Conservation (phyloP, 2,113 vertebrate genomes). For the Rhadina sibilatrix region DNA sequence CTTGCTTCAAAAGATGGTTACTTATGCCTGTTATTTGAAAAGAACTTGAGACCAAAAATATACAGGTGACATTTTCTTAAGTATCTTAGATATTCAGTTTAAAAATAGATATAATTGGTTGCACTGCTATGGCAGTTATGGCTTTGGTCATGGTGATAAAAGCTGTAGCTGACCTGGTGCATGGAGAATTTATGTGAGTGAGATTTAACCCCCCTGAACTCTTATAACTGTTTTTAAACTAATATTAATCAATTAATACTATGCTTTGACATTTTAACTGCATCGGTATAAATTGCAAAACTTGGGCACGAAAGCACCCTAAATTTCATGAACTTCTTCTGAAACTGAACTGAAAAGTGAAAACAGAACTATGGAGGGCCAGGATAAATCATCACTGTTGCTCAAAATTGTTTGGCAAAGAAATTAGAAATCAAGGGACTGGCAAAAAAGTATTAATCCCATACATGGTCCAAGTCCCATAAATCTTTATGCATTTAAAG, state of each 20-base stretch:
- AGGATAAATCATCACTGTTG: neutral
- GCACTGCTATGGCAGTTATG: neutral
- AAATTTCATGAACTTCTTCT: neutral
- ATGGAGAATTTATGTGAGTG: neutral
- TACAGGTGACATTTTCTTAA: neutral
- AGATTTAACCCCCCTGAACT: neutral
- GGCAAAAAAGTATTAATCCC: neutral
- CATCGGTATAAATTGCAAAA: neutral
- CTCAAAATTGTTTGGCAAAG: neutral
- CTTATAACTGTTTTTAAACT: neutral
- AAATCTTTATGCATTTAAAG: neutral
- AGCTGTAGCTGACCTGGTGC: neutral
- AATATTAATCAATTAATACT: neutral
- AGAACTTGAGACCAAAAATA: neutral
- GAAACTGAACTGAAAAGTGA: neutral
- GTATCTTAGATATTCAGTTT: neutral
- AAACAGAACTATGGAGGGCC: neutral
- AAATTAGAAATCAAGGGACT: neutral
- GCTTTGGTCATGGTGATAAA: neutral
- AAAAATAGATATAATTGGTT: conserved; percentile 3
- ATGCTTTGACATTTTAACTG: neutral
- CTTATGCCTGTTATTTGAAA: neutral
- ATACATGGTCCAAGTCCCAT: neutral
- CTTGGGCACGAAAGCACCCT: neutral
- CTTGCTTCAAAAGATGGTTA: neutral